Conservation (phyloP, 2,797 vertebrate species). For the Picus viridis region DNA sequence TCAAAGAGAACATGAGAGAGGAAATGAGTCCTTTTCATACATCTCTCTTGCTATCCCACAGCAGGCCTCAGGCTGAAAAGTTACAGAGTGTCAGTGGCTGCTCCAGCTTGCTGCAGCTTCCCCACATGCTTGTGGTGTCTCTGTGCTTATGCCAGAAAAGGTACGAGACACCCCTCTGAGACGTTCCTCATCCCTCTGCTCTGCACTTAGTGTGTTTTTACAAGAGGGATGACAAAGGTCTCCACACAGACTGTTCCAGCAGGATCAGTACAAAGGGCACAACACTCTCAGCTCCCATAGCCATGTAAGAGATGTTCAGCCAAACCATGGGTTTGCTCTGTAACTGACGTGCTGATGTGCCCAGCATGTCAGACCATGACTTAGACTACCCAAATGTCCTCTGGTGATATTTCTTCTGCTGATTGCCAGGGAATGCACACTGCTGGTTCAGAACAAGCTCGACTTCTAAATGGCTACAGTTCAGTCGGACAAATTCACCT, state of each 20-base stretch:
- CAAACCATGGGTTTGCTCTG: not conserved
- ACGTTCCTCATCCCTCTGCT: not conserved
- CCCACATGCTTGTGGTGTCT: not conserved
- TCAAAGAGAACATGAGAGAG: not conserved
- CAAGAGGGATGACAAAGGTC: rapidly evolving
- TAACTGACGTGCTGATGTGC: not conserved
- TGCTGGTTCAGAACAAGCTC: not conserved
- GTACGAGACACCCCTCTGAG: not conserved
- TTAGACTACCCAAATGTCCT: not conserved
- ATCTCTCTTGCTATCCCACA: not conserved
- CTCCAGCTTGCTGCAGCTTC: not conserved
- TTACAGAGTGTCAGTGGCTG: not conserved
- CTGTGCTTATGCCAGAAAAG: not conserved
- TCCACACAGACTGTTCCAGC: rapidly evolving
- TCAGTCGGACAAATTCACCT: not conserved
- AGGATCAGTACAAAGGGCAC: not conserved
- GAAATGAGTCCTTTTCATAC: not conserved
- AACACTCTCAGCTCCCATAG: not conserved
- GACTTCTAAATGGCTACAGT: not conserved
- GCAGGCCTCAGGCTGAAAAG: not conserved
- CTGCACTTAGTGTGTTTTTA: not conserved
- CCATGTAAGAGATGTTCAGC: rapidly evolving
- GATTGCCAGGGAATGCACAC: not conserved
- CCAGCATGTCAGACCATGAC: not conserved
- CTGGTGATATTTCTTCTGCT: not conserved